Base-by-base conservation (phyloP, 2,888 invertebrate species). In the Drosophila dives region DNA sequence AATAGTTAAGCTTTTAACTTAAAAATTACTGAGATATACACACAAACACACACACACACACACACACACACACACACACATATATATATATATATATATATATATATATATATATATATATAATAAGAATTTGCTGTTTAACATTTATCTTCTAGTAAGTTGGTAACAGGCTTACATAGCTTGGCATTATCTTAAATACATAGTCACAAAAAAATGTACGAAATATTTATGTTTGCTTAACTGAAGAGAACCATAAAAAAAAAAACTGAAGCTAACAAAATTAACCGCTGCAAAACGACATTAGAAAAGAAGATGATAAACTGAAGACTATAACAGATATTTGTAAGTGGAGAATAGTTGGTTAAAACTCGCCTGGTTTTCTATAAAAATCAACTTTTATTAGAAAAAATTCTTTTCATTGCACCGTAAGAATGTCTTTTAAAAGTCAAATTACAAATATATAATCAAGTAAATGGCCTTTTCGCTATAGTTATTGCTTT, bases 331-430 rank as follows among this genome's bases (percentile, higher is more conserved):
- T 3, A 17, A 50, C 5, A 5, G 29, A 49, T 17, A 5, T 8
- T 17, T 49, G 26, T 29, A 26, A 10, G 17, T 50, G 8, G 23
- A 6, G 26, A 17, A 49, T 23, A 26, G 26, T 45, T 20, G 2
- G 34, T 50, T 38, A 56, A 61, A 64, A 75, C 40, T 67, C 49
- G 33, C n/a, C 45, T 36, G 26, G 23, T 59, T 62, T 76, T 72
- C 76, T 68, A 73, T 63, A 80, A 50, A 79, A 77, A 68, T 80
- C 56, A 79, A 70, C 56, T 61, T 79, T 77, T 74, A 77, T 77
- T 80, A 56, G 50, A 73, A 76, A 76, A 63, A 67, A 72, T 58
- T 64, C 50, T 54, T 73, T 65, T 68, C 40, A 49, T 32, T 58
- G 40, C 55, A 17, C 54, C 29, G 42, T 55, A 40, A 63, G 67